Evolutionary conservation across 2,888 invertebrate species (phyloP), one percentile per base, ranked within the genome.

Genomic region (Eilema depressum): DNA sequence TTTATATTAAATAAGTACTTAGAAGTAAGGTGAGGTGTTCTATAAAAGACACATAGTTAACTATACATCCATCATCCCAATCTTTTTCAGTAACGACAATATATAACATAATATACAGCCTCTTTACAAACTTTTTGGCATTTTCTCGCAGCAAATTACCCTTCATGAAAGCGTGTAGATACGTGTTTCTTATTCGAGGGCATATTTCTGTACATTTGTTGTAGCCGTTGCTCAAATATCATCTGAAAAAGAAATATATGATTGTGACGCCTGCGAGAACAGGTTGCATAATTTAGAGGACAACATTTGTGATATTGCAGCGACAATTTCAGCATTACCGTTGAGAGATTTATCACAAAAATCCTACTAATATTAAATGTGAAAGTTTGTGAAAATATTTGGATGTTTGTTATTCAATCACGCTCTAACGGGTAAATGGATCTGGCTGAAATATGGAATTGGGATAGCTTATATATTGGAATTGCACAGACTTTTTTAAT

Each of bases 191-290:
- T 61, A 63, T 62, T 23, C 65, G 37, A 23, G 28, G 56, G 69
- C 41, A 70, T 75, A 72, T 69, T 68, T 63, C 37, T 56, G 1
- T 57, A 60, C 60, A 72, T 76, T 67, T 71, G 64, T 70, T 73
- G 41, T 57, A 53, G 25, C 28, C 25, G 33, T 11, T 26, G 53
- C 63, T 67, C 66, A 70, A 69, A 74, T 68, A 66, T 62, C 11
- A 69, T 66, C 66, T 65, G 47, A 56, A 66, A 64, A 69, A 72
- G 37, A 69, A 66, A 77, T 67, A 75, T 69, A 53, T 63, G 66
- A 41, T 11, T 26, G 53, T 47, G 64, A 65, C 63, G 53, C 25
- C 57, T 26, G 23, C 57, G 66, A 37, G 26, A 59, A 66, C 62
- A 59, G 41, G 4, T 33, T 14, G 26, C 28, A 70, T 70, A 65